These are phyloP conservation scores for Gymnocypris eckloni DNA, from an alignment of 2,797 vertebrate genomes.

Conservation along the genomic window DNA sequence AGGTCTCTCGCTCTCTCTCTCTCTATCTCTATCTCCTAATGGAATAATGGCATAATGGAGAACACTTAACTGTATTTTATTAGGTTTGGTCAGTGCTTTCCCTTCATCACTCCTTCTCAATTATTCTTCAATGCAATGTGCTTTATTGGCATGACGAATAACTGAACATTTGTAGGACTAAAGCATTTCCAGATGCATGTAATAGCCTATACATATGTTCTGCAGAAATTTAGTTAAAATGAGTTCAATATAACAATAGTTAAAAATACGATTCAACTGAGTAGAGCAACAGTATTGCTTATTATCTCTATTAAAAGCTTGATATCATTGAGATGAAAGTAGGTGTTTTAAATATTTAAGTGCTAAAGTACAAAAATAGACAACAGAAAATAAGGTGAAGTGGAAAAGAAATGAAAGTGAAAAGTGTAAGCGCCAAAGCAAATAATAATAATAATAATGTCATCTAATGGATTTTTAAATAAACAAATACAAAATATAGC, in stretches of 20 bases:
- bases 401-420: neutral
- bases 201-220: neutral
- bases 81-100: slow-evolving; percentile 20
- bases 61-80: slow-evolving; percentile 24
- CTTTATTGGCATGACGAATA: neutral
- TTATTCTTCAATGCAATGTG: neutral
- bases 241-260: neutral
- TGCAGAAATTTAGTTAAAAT: neutral
- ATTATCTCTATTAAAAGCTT: neutral
- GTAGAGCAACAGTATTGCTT: neutral
- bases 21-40: slow-evolving; percentile 19
- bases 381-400: neutral
- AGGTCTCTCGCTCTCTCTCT: slow-evolving; percentile 20
- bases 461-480: too few species aligned
- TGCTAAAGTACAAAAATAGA: neutral
- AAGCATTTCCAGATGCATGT: neutral
- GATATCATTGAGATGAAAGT: neutral
- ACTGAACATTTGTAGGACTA: neutral
- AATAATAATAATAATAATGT: too few species aligned
- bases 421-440: too few species aligned
- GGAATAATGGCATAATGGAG: slow-evolving; percentile 33
- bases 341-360: neutral
- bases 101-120: neutral
- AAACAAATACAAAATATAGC: neutral
- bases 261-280: neutral